Evolutionary conservation across 2,797 vertebrate species (phyloP).

Genomic region (Hoplostethus mediterraneus): DNA sequence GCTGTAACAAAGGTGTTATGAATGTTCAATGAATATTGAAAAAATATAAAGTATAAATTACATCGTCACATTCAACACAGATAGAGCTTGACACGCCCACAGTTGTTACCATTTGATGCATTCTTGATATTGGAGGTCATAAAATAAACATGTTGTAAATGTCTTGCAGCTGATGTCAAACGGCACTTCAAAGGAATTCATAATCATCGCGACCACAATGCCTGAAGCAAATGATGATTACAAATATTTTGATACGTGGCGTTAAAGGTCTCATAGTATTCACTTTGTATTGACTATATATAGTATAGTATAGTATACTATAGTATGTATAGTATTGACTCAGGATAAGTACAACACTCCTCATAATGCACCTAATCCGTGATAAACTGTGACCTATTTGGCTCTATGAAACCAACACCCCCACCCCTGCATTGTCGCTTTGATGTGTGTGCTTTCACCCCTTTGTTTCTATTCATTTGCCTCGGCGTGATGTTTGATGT

Average conservation of each 20-base stretch:
- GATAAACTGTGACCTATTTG: no score
- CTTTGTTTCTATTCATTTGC: no score
- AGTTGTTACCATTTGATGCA: background rate
- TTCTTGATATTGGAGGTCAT: background rate
- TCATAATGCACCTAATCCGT: no score
- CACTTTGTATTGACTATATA: conserved; percentile 3
- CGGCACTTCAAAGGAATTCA: conserved; percentile 6
- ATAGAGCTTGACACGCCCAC: background rate
- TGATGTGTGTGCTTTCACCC: no score
- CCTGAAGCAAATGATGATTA: conserved; percentile 3
- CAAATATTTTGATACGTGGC: conserved; percentile 8
- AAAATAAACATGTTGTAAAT: conserved; percentile 11
- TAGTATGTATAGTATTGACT: no score
- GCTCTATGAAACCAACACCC: no score
- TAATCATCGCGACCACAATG: conserved; percentile 2
- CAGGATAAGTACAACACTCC: background rate
- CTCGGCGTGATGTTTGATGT: no score
- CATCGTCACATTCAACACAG: background rate
- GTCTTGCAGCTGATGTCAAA: conserved; percentile 12
- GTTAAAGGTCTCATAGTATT: background rate
- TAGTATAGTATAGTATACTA: no score
- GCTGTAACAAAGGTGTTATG: no score
- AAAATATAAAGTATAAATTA: background rate
- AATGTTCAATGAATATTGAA: no score
- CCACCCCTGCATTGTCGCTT: no score